Percentiles rank a stretch among this genome's conserved stretches.
phyloP scores from a whole-genome alignment of 2,888 invertebrate species.

The Netelia fuscicornis region DNA sequence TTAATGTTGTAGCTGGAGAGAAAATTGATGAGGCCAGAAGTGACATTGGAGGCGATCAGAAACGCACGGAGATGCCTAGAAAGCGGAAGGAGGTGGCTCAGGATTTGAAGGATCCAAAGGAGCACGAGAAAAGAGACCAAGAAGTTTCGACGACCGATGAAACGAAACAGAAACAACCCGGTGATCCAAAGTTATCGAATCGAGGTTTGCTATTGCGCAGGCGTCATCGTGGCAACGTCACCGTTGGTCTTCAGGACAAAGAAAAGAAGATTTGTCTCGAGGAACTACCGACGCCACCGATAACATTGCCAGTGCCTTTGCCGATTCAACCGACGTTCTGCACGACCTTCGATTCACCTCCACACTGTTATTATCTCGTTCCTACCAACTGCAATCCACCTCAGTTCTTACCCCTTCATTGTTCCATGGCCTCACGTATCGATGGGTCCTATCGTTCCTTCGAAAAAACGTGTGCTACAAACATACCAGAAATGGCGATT shows the following conservation, averaged over 20 bases:
- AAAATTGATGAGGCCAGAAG: not conserved
- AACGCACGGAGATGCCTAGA: no score
- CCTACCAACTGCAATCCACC: slow-evolving; percentile 1
- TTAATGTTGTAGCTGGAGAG: not conserved
- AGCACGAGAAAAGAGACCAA: slow-evolving; percentile 19
- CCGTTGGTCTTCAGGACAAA: slow-evolving; percentile 57
- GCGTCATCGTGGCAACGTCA: slow-evolving; percentile 55
- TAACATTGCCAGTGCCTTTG: not conserved
- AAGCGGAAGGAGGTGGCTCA: not conserved
- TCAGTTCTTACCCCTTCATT: not conserved
- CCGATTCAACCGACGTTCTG: slow-evolving; percentile 36
- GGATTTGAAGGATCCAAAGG: slow-evolving; percentile 25
- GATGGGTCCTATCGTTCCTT: not conserved
- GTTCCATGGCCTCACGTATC: slow-evolving; percentile 16
- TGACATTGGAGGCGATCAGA: no score
- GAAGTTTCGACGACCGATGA: not conserved
- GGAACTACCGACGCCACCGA: not conserved
- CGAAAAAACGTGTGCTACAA: not conserved
- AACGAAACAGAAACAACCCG: not conserved
- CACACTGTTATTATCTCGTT: slow-evolving; percentile 29
- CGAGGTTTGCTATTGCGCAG: slow-evolving; percentile 43
- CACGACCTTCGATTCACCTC: slow-evolving; percentile 5
- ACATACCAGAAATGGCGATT: slow-evolving; percentile 32
- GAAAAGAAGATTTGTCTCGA: slow-evolving; percentile 60
- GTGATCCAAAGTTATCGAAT: slow-evolving; percentile 34